These are phyloP conservation scores for Drepana arcuata DNA, from an alignment of 1,140 invertebrate genomes.

Conservation along the genomic window DNA sequence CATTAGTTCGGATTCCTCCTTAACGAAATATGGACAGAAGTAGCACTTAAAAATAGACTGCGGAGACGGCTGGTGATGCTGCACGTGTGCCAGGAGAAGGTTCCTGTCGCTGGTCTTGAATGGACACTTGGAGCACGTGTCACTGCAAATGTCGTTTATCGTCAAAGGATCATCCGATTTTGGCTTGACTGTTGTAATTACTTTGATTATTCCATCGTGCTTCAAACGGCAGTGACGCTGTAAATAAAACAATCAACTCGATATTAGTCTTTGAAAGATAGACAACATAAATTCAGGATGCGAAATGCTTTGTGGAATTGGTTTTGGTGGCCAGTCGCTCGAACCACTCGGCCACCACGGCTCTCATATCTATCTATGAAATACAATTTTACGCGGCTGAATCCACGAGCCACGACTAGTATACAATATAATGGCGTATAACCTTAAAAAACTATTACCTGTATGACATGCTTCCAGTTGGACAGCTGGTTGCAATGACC, in stretches of 20 bases:
- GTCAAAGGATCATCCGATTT: conserved; percentile 27
- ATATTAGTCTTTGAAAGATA: conserved; percentile 1
- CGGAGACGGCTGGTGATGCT: conserved; percentile 80
- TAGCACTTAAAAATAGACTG: conserved; percentile 85
- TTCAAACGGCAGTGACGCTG: conserved; percentile 83
- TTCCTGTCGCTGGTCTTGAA: conserved; percentile 78
- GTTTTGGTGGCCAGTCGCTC: too few species aligned
- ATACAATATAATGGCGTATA: too few species aligned
- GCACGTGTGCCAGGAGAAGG: conserved; percentile 78
- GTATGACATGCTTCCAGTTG: conserved; percentile 87
- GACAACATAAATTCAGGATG: too few species aligned
- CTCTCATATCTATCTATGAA: too few species aligned
- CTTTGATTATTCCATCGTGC: conserved; percentile 79
- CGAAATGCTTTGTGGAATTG: too few species aligned
- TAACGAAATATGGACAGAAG: conserved; percentile 85
- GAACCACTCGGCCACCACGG: too few species aligned
- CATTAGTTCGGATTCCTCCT: conserved; percentile 59
- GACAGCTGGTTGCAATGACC: conserved; percentile 83
- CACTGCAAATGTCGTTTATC: conserved; percentile 39
- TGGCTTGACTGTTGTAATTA: conserved; percentile 71
- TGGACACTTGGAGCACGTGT: conserved; percentile 81
- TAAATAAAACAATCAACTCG: too few species aligned
- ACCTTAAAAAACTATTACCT: conserved; percentile 69
- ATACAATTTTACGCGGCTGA: too few species aligned
- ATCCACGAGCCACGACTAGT: too few species aligned